Evolutionary conservation across 2,797 vertebrate genomes (phyloP).

Genomic region (Carcharodon carcharias): DNA sequence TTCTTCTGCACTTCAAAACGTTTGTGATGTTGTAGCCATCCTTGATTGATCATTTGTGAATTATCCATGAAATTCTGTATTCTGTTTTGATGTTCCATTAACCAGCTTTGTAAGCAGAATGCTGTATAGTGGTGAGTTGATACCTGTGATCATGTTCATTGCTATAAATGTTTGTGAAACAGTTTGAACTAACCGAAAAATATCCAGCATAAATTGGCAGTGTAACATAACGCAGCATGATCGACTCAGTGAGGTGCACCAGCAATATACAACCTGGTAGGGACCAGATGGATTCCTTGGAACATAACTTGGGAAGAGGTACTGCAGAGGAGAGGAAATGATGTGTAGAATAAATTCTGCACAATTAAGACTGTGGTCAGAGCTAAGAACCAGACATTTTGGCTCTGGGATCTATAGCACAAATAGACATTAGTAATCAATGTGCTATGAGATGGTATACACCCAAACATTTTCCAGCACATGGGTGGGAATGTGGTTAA

Average conservation of each 20-base stretch:
- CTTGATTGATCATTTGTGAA: neutral
- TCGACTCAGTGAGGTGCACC: neutral
- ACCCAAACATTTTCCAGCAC: neutral
- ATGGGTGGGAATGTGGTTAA: neutral
- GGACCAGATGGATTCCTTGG: neutral
- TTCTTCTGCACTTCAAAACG: neutral
- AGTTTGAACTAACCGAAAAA: neutral
- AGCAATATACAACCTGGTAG: neutral
- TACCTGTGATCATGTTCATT: neutral
- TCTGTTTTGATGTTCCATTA: neutral
- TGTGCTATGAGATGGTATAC: neutral
- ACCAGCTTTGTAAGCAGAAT: neutral
- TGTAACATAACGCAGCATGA: neutral
- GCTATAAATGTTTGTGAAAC: neutral
- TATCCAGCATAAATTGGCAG: neutral
- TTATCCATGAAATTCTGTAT: neutral
- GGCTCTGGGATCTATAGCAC: neutral
- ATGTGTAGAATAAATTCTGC: neutral
- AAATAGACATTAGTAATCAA: conserved; percentile 5
- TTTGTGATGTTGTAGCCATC: neutral
- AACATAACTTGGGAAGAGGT: neutral
- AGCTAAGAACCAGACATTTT: neutral
- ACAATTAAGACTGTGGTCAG: neutral
- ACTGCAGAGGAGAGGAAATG: neutral
- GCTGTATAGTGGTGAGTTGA: neutral